Percentiles rank a stretch among this genome's conserved stretches.
Evolutionary conservation across 1,140 invertebrate genomes (phyloP).

Genomic region (Seison nebaliae): DNA sequence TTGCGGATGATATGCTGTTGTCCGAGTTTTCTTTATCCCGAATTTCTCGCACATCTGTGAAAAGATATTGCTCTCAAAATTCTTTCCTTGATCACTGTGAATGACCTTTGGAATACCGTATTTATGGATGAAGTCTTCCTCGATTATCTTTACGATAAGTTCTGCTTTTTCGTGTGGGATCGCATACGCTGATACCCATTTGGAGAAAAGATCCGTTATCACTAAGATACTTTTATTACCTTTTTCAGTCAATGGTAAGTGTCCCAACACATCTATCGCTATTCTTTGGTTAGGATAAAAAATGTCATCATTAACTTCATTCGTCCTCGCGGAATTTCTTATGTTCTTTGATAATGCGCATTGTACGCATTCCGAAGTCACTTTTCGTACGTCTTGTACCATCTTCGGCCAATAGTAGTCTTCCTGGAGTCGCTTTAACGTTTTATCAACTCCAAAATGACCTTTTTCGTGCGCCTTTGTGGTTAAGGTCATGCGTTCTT

Average conservation of each 20-base stretch:
- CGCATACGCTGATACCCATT: too few species aligned
- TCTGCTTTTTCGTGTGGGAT: too few species aligned
- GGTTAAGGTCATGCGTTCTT: background rate
- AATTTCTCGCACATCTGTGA: conserved; percentile 13
- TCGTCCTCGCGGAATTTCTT: too few species aligned
- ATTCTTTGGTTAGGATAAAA: too few species aligned
- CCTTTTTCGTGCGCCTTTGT: conserved; percentile 1
- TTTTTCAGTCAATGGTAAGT: too few species aligned
- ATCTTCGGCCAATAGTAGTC: conserved; percentile 7
- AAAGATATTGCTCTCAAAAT: conserved; percentile 14
- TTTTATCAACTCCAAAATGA: conserved; percentile 6
- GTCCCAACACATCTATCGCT: too few species aligned
- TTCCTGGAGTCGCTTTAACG: background rate
- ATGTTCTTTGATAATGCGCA: too few species aligned
- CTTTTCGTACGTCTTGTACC: background rate
- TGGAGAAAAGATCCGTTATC: too few species aligned
- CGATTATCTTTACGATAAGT: background rate
- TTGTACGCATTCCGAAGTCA: conserved; percentile 1
- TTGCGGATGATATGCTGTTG: conserved; percentile 17
- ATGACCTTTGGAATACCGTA: conserved; percentile 13
- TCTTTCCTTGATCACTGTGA: conserved; percentile 14
- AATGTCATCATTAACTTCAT: too few species aligned
- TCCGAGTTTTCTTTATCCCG: conserved; percentile 13
- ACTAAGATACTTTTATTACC: too few species aligned
- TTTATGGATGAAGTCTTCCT: conserved; percentile 13